phyloP scores from a whole-genome alignment of 2,888 invertebrate genomes.

The Rhodophaea formosa region DNA sequence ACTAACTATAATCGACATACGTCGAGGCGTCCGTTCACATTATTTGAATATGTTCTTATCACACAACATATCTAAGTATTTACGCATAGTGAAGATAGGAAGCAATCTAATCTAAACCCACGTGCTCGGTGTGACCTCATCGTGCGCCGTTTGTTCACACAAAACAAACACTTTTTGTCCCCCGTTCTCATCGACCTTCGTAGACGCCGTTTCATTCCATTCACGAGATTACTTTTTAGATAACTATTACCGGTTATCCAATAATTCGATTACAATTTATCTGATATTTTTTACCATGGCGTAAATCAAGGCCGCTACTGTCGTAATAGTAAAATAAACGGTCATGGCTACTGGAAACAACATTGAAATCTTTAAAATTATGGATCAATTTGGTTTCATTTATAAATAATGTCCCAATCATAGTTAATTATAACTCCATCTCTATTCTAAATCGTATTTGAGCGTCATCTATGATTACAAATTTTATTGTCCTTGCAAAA shows the following conservation, averaged over 20 bases:
- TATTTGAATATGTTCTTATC: not conserved
- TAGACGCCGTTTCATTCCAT: conserved; percentile 6
- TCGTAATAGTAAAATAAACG: not conserved
- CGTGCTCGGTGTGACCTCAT: conserved; percentile 19
- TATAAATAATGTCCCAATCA: not conserved
- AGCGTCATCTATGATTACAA: no score
- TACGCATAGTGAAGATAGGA: not conserved
- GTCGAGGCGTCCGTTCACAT: no score
- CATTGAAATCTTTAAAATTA: not conserved
- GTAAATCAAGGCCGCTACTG: conserved; percentile 3
- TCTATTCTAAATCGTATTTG: no score
- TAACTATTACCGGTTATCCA: conserved; percentile 3
- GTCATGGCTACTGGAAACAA: not conserved
- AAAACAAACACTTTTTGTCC: conserved; percentile 18
- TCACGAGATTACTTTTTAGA: conserved; percentile 2
- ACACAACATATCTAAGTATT: not conserved
- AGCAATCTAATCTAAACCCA: conserved; percentile 12
- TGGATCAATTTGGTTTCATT: not conserved
- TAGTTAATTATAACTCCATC: no score
- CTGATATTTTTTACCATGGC: not conserved
- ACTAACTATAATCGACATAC: no score
- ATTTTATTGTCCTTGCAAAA: no score
- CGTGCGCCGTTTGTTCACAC: conserved; percentile 17
- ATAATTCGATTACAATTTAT: not conserved
- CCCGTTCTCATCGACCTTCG: conserved; percentile 7